These are phyloP conservation scores for Melanotaenia duboulayi DNA, from an alignment of 2,113 vertebrate genomes.

Conservation along the genomic window DNA sequence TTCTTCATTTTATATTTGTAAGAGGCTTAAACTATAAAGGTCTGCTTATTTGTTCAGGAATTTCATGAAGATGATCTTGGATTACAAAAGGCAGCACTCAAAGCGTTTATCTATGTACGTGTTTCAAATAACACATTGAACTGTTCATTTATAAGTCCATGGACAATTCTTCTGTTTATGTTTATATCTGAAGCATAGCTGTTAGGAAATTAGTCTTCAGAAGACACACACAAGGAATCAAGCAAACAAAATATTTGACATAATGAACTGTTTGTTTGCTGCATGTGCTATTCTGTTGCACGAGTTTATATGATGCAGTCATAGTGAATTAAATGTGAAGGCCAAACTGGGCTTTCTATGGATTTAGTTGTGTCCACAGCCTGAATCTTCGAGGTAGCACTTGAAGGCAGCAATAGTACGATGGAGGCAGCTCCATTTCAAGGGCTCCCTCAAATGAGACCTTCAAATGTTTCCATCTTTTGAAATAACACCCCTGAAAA, in stretches of 20 bases:
- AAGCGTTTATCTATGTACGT: not conserved
- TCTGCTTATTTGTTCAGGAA: slow-evolving; percentile 32
- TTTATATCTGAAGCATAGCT: slow-evolving; percentile 1
- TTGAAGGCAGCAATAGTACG: too few relatives aligned
- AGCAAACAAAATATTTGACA: not conserved
- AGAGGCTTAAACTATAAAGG: slow-evolving; percentile 33
- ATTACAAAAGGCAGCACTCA: not conserved
- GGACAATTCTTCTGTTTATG: not conserved
- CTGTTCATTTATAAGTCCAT: slow-evolving; percentile 14
- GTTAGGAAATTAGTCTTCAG: too few relatives aligned
- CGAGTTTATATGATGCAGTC: too few relatives aligned
- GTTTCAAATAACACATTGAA: not conserved
- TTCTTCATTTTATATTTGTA: slow-evolving; percentile 57
- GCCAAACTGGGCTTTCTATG: not conserved
- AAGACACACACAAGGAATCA: too few relatives aligned
- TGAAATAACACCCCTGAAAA: not conserved
- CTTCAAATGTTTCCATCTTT: not conserved
- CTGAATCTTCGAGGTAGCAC: too few relatives aligned
- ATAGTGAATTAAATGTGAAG: too few relatives aligned
- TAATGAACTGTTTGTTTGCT: slow-evolving; percentile 6
- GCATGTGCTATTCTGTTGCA: not conserved
- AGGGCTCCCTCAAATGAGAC: not conserved
- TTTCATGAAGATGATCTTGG: slow-evolving; percentile 1
- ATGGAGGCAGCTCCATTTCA: not conserved
- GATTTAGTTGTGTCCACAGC: not conserved